Evolutionary conservation across 2,888 invertebrate genomes (phyloP), one percentile per base, ranked within the genome.

Genomic region (Trimorus sp.): DNA sequence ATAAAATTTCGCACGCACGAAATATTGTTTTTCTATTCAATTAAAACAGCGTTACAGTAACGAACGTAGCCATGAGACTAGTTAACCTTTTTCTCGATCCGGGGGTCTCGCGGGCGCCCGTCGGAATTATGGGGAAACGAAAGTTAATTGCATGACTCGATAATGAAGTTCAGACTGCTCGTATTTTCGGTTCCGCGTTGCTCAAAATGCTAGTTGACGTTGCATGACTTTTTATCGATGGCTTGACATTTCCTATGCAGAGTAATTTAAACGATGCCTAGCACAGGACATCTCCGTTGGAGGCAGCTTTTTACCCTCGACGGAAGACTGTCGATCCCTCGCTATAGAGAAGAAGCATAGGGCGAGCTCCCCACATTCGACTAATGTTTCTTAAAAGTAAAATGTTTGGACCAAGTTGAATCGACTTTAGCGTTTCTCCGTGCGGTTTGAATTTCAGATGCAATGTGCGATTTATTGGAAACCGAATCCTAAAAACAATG

Each of bases 151-250:
- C 85, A 60, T 14, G 69, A 84, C 81, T 85, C 79, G 85, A 88
- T 89, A 89, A 90, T 88, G 86, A 89, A 89, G 87, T 86, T 86
- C 84, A 85, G 66, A 85, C 84, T 63, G 58, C 60, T 83, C 81
- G 83, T 53, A 75, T 83, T 82, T 63, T 81, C 68, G 54, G 70
- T 74, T 77, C 76, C 62, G 74, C 84, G 79, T 81, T 71, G 78
- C 75, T 70, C 76, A 65, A 79, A 83, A 83, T 84, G 86, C 82
- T 88, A 90, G 87, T 92, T 91, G 91, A 92, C 91, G 92, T 92
- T 89, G 92, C 92, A 90, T 92, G 92, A 90, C 91, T 93, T 93
- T 93, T 93, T 93, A 93, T 93, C 91, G 92, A 92, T 89, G 89
- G 88, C 87, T 90, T 93, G 93, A 93, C 93, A 93, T 93, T 93